These are phyloP conservation scores for Hydriomena furcata DNA, from an alignment of 2,888 invertebrate genomes.

Conservation along the genomic window DNA sequence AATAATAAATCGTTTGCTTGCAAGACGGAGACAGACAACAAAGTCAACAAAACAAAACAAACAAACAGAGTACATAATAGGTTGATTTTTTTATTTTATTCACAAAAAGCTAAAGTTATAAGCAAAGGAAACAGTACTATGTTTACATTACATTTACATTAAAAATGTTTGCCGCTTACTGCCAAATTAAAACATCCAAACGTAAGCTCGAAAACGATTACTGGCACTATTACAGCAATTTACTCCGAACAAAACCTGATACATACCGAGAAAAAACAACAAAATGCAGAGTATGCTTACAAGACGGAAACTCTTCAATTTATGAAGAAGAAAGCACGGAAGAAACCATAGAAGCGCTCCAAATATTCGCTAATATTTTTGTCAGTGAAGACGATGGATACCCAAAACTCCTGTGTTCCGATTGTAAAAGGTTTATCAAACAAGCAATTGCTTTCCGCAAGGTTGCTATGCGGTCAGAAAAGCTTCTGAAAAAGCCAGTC, in stretches of 20 bases:
- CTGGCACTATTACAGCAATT: constrained; percentile 34
- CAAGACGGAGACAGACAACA: no score
- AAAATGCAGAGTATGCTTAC: constrained; percentile 40
- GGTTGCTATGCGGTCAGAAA: constrained; percentile 53
- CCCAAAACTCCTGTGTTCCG: constrained; percentile 58
- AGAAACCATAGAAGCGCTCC: constrained; percentile 22
- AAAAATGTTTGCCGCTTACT: constrained; percentile 36
- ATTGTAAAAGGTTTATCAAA: constrained; percentile 58
- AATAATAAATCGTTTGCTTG: no score
- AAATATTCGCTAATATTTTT: constrained; percentile 46
- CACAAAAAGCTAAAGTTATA: no score
- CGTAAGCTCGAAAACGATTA: constrained; percentile 26
- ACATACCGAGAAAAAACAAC: constrained; percentile 4
- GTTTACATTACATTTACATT: no score
- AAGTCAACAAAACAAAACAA: no score
- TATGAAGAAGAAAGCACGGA: constrained; percentile 20
- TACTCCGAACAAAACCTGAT: constrained; percentile 24
- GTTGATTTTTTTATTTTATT: no score
- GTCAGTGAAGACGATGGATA: constrained; percentile 50
- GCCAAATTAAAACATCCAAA: constrained; percentile 31
- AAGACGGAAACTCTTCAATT: constrained; percentile 31
- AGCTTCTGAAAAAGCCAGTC: constrained; percentile 46
- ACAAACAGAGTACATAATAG: no score
- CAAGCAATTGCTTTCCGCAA: constrained; percentile 57
- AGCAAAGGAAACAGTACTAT: no score